Evolutionary conservation across 2,113 vertebrate genomes (phyloP).

Genomic region (Cyprinodon brontotheroides): DNA sequence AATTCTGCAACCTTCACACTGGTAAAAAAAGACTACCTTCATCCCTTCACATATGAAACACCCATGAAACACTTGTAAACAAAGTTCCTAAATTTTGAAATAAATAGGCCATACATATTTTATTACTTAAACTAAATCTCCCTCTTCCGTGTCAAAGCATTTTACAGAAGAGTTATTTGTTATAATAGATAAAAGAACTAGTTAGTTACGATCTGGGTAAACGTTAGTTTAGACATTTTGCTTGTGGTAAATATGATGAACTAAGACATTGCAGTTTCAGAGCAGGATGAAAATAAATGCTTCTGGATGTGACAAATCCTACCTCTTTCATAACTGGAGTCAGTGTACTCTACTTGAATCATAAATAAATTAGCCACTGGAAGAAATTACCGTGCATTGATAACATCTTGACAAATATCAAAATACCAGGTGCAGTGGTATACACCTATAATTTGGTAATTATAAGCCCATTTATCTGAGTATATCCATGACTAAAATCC

Average conservation of each 20-base stretch:
- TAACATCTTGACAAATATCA: conserved; percentile 64
- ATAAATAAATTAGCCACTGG: conserved; percentile 57
- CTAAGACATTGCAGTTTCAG: conserved; percentile 14
- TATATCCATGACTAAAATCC: conserved; percentile 63
- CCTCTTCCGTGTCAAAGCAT: conserved; percentile 4
- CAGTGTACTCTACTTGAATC: conserved; percentile 46
- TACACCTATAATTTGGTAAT: conserved; percentile 72
- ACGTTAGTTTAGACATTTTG: conserved; percentile 15
- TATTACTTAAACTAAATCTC: conserved; percentile 1
- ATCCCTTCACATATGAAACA: conserved; percentile 35
- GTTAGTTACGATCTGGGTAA: not conserved
- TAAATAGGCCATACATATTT: not conserved
- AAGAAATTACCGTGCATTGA: conserved; percentile 55
- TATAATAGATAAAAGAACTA: not conserved
- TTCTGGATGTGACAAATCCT: conserved; percentile 26
- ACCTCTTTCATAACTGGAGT: conserved; percentile 36
- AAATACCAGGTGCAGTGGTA: conserved; percentile 68
- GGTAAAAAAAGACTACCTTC: conserved; percentile 75
- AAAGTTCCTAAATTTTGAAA: not conserved
- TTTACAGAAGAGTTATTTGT: not conserved
- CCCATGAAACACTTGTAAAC: not conserved
- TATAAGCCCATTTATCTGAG: conserved; percentile 60
- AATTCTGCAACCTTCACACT: conserved; percentile 72
- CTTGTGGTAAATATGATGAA: conserved; percentile 31
- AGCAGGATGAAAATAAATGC: conserved; percentile 30